A percentile compares a stretch with the other conserved stretches of the same genome.
phyloP scores from a whole-genome alignment of 2,113 vertebrate genomes.

The Calcarius ornatus region DNA sequence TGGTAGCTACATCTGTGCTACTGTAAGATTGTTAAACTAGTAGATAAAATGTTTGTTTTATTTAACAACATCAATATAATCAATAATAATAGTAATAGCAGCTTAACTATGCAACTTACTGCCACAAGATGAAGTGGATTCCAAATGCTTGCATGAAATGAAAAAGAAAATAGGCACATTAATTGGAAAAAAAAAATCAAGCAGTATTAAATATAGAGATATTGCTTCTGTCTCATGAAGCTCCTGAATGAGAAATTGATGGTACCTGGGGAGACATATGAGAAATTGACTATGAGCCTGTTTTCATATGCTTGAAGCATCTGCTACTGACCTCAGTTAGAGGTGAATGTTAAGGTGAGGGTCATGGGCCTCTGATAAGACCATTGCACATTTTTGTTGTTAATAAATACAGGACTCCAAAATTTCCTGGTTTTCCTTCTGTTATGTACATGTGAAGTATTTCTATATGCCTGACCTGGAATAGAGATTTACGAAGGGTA shows the following conservation, averaged over 20 bases:
- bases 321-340: neutral
- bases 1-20: neutral
- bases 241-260: neutral
- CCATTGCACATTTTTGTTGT: fast-evolving
- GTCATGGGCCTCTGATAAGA: neutral
- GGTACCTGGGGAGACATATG: neutral
- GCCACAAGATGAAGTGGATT: neutral
- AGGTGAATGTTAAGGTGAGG: neutral
- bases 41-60: neutral
- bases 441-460: neutral
- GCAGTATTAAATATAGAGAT: neutral
- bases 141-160: neutral
- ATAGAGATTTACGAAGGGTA: neutral
- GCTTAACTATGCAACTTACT: neutral
- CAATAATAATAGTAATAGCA: neutral
- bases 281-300: neutral
- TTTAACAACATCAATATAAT: neutral
- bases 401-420: neutral
- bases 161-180: neutral
- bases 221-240: neutral
- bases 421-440: neutral
- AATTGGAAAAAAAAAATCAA: neutral
- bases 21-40: neutral
- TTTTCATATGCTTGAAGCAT: neutral
- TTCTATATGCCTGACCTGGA: neutral